Evolutionary conservation across 92 coral and sea anemone species (phyloP).

Genomic region (Plumapathes pennacea): DNA sequence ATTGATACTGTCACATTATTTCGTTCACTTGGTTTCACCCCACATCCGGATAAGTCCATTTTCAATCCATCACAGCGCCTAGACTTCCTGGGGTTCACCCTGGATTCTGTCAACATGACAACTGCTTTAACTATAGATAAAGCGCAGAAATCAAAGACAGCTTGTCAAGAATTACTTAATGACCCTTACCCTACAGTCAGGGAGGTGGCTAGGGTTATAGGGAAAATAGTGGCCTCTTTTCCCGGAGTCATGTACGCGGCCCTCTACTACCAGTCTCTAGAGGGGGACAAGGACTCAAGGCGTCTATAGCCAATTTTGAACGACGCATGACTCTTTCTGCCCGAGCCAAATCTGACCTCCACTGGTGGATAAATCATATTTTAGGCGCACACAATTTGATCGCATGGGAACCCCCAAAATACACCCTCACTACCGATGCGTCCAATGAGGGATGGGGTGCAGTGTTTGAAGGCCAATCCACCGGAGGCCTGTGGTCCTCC

Average conservation of each 20-base stretch:
- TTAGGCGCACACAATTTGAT: slow-evolving; percentile 5
- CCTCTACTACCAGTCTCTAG: slow-evolving; percentile 12
- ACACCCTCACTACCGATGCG: slow-evolving; percentile 36
- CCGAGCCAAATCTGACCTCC: slow-evolving; percentile 18
- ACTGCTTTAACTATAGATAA: slow-evolving; percentile 15
- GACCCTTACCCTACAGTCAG: slow-evolving; percentile 16
- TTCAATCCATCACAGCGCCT: slow-evolving; percentile 22
- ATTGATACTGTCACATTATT: slow-evolving; percentile 20
- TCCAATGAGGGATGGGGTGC: slow-evolving; percentile 38
- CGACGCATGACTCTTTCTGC: slow-evolving; percentile 17
- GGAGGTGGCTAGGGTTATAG: slow-evolving; percentile 41
- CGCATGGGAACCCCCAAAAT: slow-evolving; percentile 11
- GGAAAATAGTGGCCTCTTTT: slow-evolving; percentile 28
- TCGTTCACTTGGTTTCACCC: slow-evolving; percentile 9
- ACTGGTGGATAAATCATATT: slow-evolving; percentile 31
- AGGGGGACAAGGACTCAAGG: slow-evolving; percentile 30
- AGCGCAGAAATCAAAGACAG: background rate
- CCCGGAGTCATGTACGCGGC: slow-evolving; percentile 38
- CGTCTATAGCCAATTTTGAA: slow-evolving; percentile 9
- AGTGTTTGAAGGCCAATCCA: slow-evolving; percentile 3
- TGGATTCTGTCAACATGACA: slow-evolving; percentile 32
- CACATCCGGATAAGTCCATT: slow-evolving; percentile 25
- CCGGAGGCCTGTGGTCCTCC: slow-evolving; percentile 22
- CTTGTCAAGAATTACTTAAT: slow-evolving; percentile 6
- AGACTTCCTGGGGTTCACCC: slow-evolving; percentile 24